phyloP scores from a whole-genome alignment of 2,888 invertebrate genomes.

The Ophioninae sp. region DNA sequence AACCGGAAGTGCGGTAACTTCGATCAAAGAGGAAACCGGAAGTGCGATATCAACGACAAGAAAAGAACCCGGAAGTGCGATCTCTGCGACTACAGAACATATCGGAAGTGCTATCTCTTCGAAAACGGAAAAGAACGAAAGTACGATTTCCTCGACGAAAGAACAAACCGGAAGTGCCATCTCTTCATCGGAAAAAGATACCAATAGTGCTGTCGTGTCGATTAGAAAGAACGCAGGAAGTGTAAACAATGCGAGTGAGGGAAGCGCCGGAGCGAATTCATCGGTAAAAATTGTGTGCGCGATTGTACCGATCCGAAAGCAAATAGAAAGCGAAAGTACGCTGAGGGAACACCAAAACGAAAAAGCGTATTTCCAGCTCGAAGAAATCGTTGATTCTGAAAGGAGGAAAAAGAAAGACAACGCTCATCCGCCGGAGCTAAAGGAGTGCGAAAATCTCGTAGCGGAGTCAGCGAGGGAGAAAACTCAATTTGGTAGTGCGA shows the following conservation, averaged over 20 bases:
- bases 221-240: neutral
- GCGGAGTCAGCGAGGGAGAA: neutral
- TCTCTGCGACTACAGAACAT: neutral
- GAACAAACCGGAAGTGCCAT: neutral
- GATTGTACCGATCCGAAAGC: neutral
- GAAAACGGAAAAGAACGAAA: neutral
- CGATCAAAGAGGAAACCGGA: neutral
- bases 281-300: neutral
- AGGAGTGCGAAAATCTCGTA: conserved; percentile 8
- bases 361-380: neutral
- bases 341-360: neutral
- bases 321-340: neutral
- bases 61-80: neutral
- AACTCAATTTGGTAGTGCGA: neutral
- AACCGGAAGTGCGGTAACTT: neutral
- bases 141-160: neutral
- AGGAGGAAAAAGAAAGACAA: neutral
- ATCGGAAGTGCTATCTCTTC: neutral
- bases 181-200: neutral
- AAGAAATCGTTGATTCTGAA: neutral
- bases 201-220: neutral
- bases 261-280: neutral
- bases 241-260: neutral
- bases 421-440: neutral
- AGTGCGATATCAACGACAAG: neutral